Conservation (phyloP, 2,888 invertebrate genomes). For the Plagodis dolabraria region DNA sequence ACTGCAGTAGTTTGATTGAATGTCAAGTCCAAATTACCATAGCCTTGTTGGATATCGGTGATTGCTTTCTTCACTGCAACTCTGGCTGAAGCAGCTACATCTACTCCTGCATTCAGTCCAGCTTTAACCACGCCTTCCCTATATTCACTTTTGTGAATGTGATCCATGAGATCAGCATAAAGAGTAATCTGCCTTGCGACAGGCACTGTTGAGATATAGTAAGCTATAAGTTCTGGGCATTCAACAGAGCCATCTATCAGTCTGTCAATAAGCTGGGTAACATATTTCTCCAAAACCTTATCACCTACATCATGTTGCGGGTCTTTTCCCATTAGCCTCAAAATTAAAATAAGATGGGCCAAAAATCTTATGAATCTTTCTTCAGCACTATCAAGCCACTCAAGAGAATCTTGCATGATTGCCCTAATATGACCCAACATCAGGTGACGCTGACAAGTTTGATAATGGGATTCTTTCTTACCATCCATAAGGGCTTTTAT, state of each 20-base stretch:
- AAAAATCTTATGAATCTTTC: slow-evolving; percentile 90
- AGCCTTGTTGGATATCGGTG: slow-evolving; percentile 72
- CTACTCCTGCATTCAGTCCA: slow-evolving; percentile 90
- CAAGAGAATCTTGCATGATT: slow-evolving; percentile 89
- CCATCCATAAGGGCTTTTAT: slow-evolving; percentile 77
- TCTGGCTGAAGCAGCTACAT: slow-evolving; percentile 93
- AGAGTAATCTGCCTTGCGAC: slow-evolving; percentile 75
- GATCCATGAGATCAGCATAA: slow-evolving; percentile 89
- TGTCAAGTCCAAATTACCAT: slow-evolving; percentile 81
- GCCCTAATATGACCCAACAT: slow-evolving; percentile 92
- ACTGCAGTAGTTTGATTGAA: slow-evolving; percentile 88
- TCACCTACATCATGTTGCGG: slow-evolving; percentile 89
- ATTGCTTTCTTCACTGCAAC: slow-evolving; percentile 91
- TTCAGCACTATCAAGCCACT: slow-evolving; percentile 85
- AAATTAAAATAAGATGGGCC: slow-evolving; percentile 93
- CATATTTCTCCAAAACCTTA: slow-evolving; percentile 90
- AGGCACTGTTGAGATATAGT: slow-evolving; percentile 93
- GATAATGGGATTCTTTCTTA: slow-evolving; percentile 87
- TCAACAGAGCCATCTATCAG: slow-evolving; percentile 80
- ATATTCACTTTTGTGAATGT: slow-evolving; percentile 86
- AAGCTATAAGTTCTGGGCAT: slow-evolving; percentile 92
- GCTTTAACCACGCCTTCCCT: slow-evolving; percentile 88
- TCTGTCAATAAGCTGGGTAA: slow-evolving; percentile 87
- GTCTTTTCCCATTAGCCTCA: slow-evolving; percentile 91
- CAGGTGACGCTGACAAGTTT: slow-evolving; percentile 92